These are phyloP conservation scores for Calypte anna DNA, from an alignment of 2,113 vertebrate genomes.

Conservation along the genomic window DNA sequence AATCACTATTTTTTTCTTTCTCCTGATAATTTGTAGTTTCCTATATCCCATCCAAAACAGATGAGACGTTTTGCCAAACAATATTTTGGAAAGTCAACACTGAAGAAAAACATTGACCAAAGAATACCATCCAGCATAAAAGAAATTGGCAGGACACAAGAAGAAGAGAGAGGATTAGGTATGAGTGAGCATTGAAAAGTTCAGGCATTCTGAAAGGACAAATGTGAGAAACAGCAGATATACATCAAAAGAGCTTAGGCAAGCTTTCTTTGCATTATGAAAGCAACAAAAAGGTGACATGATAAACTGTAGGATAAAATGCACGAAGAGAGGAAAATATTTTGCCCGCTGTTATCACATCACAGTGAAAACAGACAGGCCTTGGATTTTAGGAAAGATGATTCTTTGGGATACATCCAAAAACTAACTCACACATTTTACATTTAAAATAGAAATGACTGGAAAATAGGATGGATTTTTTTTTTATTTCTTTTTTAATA, in stretches of 20 bases:
- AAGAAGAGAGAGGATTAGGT: neutral
- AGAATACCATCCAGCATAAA: neutral
- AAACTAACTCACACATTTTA: slow-evolving; percentile 57
- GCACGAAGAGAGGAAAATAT: slow-evolving; percentile 52
- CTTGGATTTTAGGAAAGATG: slow-evolving; percentile 63
- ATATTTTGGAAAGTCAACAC: neutral
- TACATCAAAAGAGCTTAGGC: slow-evolving; percentile 3
- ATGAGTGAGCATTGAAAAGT: neutral
- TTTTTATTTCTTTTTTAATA: accelerated
- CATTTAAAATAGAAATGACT: slow-evolving; percentile 50
- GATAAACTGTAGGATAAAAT: slow-evolving; percentile 62
- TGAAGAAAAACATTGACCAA: neutral
- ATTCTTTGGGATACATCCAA: slow-evolving; percentile 68
- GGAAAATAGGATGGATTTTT: neutral
- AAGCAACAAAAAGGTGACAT: slow-evolving; percentile 60
- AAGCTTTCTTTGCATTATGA: slow-evolving; percentile 41
- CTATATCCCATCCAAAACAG: neutral
- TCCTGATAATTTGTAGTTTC: neutral
- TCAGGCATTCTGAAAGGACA: neutral
- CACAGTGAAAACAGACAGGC: slow-evolving; percentile 58
- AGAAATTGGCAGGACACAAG: neutral
- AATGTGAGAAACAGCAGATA: slow-evolving; percentile 53
- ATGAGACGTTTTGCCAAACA: neutral
- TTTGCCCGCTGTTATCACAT: slow-evolving; percentile 64
- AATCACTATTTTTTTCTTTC: neutral